Conservation (phyloP, 2,888 invertebrate species). For the Conchocele bisecta region DNA sequence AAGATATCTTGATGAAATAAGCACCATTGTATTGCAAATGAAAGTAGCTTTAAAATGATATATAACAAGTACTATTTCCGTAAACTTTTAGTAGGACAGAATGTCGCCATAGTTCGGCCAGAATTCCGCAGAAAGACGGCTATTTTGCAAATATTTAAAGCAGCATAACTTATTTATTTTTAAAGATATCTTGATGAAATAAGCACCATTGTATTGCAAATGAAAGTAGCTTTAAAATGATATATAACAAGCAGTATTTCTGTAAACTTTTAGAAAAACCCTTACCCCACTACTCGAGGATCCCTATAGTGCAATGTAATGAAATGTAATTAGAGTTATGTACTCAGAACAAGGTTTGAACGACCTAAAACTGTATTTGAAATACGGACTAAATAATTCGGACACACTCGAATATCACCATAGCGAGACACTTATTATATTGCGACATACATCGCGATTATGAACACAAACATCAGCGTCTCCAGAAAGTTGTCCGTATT, state of each 20-base stretch:
- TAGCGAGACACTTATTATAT: too few species aligned
- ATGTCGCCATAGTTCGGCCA: too few species aligned
- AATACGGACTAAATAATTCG: too few species aligned
- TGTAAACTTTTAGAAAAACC: slow-evolving; percentile 24
- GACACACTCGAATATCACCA: too few species aligned
- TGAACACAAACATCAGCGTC: too few species aligned
- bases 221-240: slow-evolving; percentile 25
- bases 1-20: slow-evolving; percentile 19
- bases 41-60: slow-evolving; percentile 25
- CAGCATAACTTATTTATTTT: slow-evolving; percentile 6
- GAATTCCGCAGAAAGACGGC: slow-evolving; percentile 19
- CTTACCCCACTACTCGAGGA: too few species aligned
- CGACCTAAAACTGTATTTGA: too few species aligned
- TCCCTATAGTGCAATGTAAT: too few species aligned
- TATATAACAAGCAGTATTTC: slow-evolving; percentile 15
- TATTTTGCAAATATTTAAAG: slow-evolving; percentile 16
- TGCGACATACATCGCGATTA: too few species aligned
- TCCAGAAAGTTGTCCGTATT: too few species aligned
- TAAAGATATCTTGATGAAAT: slow-evolving; percentile 17
- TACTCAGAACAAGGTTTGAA: too few species aligned
- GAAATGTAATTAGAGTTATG: too few species aligned
- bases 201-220: slow-evolving; percentile 13
- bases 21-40: slow-evolving; percentile 12
- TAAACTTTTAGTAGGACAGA: slow-evolving; percentile 21
- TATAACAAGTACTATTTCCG: slow-evolving; percentile 13